phyloP scores from a whole-genome alignment of 2,797 vertebrate genomes.

The Lacerta viridis region DNA sequence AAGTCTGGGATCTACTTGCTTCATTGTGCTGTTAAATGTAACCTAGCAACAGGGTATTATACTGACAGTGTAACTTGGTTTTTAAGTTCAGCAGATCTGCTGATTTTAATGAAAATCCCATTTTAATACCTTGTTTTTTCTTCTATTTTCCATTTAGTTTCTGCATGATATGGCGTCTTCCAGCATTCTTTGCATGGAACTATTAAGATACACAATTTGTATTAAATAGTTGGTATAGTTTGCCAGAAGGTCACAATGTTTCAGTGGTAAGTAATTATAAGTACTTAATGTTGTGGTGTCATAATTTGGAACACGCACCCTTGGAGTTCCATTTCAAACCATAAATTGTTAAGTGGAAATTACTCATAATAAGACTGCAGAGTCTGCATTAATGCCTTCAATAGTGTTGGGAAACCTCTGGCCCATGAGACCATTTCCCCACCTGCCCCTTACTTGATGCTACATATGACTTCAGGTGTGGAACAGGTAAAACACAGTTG shows the following conservation, averaged over 20 bases:
- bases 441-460: too few species aligned
- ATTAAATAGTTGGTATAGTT: background rate
- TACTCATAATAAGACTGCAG: background rate
- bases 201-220: background rate
- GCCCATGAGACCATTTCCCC: too few species aligned
- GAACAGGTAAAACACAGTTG: too few species aligned
- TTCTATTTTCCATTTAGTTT: conserved; percentile 12
- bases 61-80: background rate
- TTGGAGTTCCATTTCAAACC: background rate
- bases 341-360: background rate
- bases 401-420: too few species aligned
- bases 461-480: too few species aligned
- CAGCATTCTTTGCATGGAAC: background rate
- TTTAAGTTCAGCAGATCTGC: background rate
- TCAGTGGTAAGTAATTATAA: conserved; percentile 29
- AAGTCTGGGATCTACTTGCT: too few species aligned
- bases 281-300: background rate
- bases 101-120: background rate
- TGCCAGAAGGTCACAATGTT: conserved; percentile 7
- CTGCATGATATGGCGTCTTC: conserved; percentile 5
- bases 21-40: background rate
- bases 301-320: background rate
- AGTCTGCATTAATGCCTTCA: background rate
- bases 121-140: background rate
- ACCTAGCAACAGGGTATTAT: background rate